Evolutionary conservation across 2,797 vertebrate genomes (phyloP).

Genomic region (Austrolebias charrua): DNA sequence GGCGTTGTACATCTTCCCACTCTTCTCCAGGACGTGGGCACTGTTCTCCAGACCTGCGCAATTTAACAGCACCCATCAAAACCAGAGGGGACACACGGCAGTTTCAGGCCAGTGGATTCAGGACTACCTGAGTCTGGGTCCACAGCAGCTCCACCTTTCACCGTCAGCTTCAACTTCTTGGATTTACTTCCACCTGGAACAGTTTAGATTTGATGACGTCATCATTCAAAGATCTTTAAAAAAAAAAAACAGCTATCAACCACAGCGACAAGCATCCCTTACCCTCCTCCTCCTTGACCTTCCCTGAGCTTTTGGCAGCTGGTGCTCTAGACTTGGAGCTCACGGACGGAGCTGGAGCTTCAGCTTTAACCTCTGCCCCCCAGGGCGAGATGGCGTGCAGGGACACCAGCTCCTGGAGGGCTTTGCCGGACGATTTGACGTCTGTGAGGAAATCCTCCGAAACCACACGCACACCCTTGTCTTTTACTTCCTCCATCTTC

Average conservation of each 20-base stretch:
- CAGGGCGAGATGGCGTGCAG: conserved; percentile 89
- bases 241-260: no score
- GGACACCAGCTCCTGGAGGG: conserved; percentile 87
- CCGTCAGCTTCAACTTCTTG: conserved; percentile 97
- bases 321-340: conserved; percentile 81
- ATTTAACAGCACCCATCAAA: background rate
- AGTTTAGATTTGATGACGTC: background rate
- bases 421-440: conserved; percentile 82
- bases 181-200: conserved; percentile 86
- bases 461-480: conserved; percentile 88
- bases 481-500: conserved; percentile 95
- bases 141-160: conserved; percentile 97
- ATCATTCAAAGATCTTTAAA: background rate
- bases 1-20: conserved; percentile 94
- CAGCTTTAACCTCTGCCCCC: conserved; percentile 91
- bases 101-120: background rate
- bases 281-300: conserved; percentile 92
- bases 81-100: background rate
- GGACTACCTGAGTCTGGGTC: conserved; percentile 92
- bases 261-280: conserved; percentile 3
- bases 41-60: conserved; percentile 89
- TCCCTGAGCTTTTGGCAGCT: conserved; percentile 84
- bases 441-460: conserved; percentile 91
- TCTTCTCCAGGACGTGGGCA: conserved; percentile 94
- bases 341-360: conserved; percentile 65